Evolutionary conservation across 2,888 invertebrate species (phyloP), one percentile per base, ranked within the genome.

Genomic region (Troglohyphantes excavatus): DNA sequence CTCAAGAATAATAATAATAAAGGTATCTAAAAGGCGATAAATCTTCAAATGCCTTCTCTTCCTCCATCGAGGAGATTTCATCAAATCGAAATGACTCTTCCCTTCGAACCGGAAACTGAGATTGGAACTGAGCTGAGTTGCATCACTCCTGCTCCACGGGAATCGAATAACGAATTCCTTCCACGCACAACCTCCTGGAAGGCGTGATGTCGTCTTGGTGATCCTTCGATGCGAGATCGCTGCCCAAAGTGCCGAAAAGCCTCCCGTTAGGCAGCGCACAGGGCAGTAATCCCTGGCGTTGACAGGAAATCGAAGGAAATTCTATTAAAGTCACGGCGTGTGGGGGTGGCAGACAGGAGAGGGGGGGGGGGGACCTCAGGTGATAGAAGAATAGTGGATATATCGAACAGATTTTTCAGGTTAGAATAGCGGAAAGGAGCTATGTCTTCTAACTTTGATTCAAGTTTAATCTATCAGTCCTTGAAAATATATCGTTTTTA

Each of bases 261-360:
- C 33, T 3, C 21, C 27, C n/a, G 68, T 33, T 33, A 17, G 65
- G 26, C 27, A 39, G 5, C 21, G 21, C 39, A n/a, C 19, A 33
- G 33, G n/a, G 13, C 53, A 53, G 27, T n/a, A 53, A 19, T 29
- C 61, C 21, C 39, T 76, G 61, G 7, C 61, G 29, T 19, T 76
- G 76, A 76, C 76, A 76, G 76, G 61, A 76, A 76, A 76, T 76
- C 76, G 76, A 76, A 76, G 76, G 39, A 39, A 76, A 76, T 76
- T 76, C 76, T 76, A 76, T 76, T 76, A 76, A 76, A 76, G 76
- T 76, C 39, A 13, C 46, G 21, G 63, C 7, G 76, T 63, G 61
- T 61, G 75, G 29, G 61, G 19, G 1, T 61, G 61, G 39, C 76
- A 76, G n/a, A n/a, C n/a, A n/a, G n/a, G n/a, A n/a, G n/a, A n/a